These are phyloP conservation scores for Drosophila yooni DNA, from an alignment of 2,888 invertebrate species.

Conservation along the genomic window DNA sequence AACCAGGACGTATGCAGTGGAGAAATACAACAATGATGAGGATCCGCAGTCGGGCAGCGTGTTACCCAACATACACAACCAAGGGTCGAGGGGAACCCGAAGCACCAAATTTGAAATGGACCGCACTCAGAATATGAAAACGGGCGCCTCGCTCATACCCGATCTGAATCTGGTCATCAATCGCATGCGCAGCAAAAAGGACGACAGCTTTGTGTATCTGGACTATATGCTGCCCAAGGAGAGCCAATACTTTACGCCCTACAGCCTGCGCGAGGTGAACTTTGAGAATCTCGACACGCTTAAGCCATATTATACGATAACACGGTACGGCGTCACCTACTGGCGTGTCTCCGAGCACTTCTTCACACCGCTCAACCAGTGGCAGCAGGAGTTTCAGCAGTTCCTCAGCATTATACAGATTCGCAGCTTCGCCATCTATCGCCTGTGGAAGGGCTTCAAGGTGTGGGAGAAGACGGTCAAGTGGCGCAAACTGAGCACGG, in stretches of 20 bases:
- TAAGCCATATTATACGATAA: slow-evolving; percentile 92
- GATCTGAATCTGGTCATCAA: slow-evolving; percentile 80
- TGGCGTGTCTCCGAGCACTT: slow-evolving; percentile 90
- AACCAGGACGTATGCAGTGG: not conserved
- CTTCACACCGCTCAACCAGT: slow-evolving; percentile 91
- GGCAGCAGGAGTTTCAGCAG: slow-evolving; percentile 93
- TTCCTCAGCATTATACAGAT: slow-evolving; percentile 92
- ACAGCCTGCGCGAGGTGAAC: slow-evolving; percentile 90
- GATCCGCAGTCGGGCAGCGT: not conserved
- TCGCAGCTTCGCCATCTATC: slow-evolving; percentile 89
- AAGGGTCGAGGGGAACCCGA: not conserved
- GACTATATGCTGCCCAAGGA: slow-evolving; percentile 90
- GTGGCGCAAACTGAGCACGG: slow-evolving; percentile 88
- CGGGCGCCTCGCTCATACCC: slow-evolving; percentile 82
- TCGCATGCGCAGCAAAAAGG: slow-evolving; percentile 86
- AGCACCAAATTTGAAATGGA: not conserved
- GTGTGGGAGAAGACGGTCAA: slow-evolving; percentile 91
- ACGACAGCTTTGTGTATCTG: slow-evolving; percentile 90
- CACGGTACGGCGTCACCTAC: slow-evolving; percentile 92
- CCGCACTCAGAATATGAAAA: slow-evolving; percentile 43
- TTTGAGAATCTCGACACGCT: slow-evolving; percentile 89
- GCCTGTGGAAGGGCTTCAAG: slow-evolving; percentile 92
- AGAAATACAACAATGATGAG: not conserved
- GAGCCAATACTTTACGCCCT: slow-evolving; percentile 91
- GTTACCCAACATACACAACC: not conserved